Conservation (phyloP, 2,113 vertebrate genomes). For the Serilophus lunatus region DNA sequence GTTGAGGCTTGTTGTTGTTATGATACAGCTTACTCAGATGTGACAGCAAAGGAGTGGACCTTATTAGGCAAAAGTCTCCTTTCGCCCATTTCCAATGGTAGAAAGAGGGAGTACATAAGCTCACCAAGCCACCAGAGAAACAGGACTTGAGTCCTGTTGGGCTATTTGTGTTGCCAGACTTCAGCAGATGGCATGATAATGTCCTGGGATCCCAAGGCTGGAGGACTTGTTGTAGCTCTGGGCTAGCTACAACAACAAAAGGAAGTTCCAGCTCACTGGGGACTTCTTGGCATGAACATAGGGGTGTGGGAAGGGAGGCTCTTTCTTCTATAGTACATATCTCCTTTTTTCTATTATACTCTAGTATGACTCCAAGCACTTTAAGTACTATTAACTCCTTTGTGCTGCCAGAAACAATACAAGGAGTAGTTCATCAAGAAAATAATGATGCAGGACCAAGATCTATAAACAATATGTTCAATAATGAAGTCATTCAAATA, state of each 20-base stretch:
- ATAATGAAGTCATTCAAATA: background rate
- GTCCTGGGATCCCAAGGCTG: background rate
- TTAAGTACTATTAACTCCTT: background rate
- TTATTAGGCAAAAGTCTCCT: background rate
- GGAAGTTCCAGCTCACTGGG: background rate
- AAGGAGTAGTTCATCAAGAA: background rate
- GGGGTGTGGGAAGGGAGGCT: background rate
- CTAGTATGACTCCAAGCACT: background rate
- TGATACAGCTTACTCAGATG: background rate
- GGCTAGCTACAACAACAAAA: background rate
- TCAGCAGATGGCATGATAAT: background rate
- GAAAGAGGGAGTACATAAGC: background rate
- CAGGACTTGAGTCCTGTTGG: background rate
- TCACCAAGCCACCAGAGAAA: background rate
- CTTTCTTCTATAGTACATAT: background rate
- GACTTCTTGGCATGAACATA: background rate
- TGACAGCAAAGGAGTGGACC: background rate
- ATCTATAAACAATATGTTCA: background rate
- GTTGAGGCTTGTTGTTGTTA: rapidly evolving
- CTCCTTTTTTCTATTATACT: background rate
- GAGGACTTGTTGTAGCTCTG: background rate
- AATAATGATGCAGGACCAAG: background rate
- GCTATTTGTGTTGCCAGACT: background rate
- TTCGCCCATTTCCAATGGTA: background rate
- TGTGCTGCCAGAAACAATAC: background rate